Evolutionary conservation across 2,113 vertebrate species (phyloP).

Genomic region (Carassius auratus): DNA sequence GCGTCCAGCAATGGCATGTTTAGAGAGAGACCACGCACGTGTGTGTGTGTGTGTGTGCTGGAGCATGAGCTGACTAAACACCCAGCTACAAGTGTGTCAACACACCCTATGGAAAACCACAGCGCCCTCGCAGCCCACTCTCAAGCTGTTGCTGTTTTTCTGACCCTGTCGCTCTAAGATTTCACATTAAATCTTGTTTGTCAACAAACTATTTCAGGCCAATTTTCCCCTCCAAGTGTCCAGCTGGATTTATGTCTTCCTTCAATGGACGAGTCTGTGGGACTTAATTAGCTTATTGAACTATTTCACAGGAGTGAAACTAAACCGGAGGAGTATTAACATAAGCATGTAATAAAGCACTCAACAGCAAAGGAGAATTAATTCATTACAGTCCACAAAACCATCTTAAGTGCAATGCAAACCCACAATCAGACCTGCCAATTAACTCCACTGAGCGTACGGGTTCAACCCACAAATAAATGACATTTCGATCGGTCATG

Average conservation of each 20-base stretch:
- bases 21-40: slow-evolving; percentile 70
- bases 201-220: slow-evolving; percentile 69
- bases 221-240: slow-evolving; percentile 57
- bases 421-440: slow-evolving; percentile 20
- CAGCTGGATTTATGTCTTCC: slow-evolving; percentile 52
- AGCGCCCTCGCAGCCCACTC: slow-evolving; percentile 59
- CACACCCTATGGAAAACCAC: slow-evolving; percentile 60
- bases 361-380: slow-evolving; percentile 21
- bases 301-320: neutral
- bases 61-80: slow-evolving; percentile 65
- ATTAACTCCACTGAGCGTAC: neutral
- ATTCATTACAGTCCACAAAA: slow-evolving; percentile 11
- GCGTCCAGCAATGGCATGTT: slow-evolving; percentile 62
- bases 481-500: slow-evolving; percentile 45
- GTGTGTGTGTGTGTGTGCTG: slow-evolving; percentile 46
- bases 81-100: slow-evolving; percentile 65
- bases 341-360: neutral
- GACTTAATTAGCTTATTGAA: neutral
- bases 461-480: neutral
- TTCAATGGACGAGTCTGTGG: neutral
- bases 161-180: slow-evolving; percentile 59
- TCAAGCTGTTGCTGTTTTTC: slow-evolving; percentile 64
- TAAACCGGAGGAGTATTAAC: neutral
- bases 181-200: slow-evolving; percentile 67
- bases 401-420: neutral